A percentile compares a stretch with the other conserved stretches of the same genome.
These are phyloP conservation scores for Dryoscopus gambensis DNA, from an alignment of 2,113 vertebrate species.

Conservation along the genomic window DNA sequence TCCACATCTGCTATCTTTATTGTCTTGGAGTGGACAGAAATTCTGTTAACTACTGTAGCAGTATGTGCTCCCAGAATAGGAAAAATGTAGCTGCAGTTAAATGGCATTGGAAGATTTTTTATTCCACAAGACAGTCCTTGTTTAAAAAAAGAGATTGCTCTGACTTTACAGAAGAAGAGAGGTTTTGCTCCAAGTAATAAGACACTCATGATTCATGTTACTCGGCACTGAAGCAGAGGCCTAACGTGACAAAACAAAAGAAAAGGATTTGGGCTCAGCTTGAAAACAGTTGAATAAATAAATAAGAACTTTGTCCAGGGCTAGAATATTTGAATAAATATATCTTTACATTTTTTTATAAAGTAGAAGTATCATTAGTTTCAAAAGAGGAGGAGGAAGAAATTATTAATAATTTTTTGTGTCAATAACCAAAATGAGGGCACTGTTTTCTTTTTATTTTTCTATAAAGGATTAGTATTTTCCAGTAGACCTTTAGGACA, in stretches of 20 bases:
- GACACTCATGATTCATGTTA: not conserved
- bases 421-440: not conserved
- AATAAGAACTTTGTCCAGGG: not conserved
- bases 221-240: not conserved
- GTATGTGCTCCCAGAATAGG: not conserved
- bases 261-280: not conserved
- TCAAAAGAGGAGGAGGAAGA: not conserved
- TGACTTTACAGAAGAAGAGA: not conserved
- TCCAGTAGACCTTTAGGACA: not conserved
- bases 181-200: not conserved
- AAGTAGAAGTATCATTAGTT: not conserved
- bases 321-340: not conserved
- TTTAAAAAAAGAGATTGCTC: not conserved
- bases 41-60: conserved; percentile 48
- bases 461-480: not conserved
- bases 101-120: not conserved
- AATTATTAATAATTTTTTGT: not conserved
- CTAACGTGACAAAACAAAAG: not conserved
- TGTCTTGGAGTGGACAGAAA: conserved; percentile 48
- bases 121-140: not conserved
- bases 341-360: not conserved
- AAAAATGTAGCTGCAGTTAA: conserved; percentile 5
- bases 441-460: not conserved
- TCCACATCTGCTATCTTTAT: conserved; percentile 58
- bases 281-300: not conserved